Evolutionary conservation across 2,797 vertebrate species (phyloP).

Genomic region (Sebastes kiyomatsui): DNA sequence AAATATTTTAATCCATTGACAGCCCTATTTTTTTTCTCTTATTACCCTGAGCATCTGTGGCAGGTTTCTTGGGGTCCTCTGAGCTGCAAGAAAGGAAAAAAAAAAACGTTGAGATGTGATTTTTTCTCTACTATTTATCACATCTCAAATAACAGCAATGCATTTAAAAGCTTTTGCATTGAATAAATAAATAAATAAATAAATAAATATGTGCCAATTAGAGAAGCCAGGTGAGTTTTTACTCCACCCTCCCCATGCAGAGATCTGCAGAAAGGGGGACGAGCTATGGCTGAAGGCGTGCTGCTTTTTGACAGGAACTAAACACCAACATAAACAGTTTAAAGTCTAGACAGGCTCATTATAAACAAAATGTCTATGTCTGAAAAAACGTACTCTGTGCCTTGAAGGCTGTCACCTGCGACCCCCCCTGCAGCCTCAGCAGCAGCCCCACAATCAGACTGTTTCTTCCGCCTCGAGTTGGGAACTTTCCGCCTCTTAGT

Average conservation of each 20-base stretch:
- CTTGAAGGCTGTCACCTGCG: conserved; percentile 65
- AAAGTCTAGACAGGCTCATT: background rate
- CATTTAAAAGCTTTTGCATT: background rate
- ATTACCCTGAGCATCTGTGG: conserved; percentile 73
- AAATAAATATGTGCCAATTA: background rate
- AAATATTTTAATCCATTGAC: no score
- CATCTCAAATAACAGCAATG: background rate
- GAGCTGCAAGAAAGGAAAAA: conserved; percentile 46
- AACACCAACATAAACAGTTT: background rate
- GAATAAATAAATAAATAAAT: background rate
- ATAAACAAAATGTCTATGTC: background rate
- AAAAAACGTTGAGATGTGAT: background rate
- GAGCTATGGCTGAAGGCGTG: conserved; percentile 64
- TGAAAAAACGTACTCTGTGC: conserved; percentile 67
- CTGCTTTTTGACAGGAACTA: conserved; percentile 41
- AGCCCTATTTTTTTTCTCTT: background rate
- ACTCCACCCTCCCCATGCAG: conserved; percentile 65
- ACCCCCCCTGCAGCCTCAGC: conserved; percentile 61
- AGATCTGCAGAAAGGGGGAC: conserved; percentile 54
- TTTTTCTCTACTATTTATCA: background rate
- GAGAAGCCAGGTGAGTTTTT: conserved; percentile 54
- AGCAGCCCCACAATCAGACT: conserved; percentile 68
- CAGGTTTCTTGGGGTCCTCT: conserved; percentile 63
- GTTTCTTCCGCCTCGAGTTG: conserved; percentile 86
- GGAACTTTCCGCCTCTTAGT: conserved; percentile 88